Conservation (phyloP, 1,140 invertebrate species). For the Caerostris extrusa region DNA sequence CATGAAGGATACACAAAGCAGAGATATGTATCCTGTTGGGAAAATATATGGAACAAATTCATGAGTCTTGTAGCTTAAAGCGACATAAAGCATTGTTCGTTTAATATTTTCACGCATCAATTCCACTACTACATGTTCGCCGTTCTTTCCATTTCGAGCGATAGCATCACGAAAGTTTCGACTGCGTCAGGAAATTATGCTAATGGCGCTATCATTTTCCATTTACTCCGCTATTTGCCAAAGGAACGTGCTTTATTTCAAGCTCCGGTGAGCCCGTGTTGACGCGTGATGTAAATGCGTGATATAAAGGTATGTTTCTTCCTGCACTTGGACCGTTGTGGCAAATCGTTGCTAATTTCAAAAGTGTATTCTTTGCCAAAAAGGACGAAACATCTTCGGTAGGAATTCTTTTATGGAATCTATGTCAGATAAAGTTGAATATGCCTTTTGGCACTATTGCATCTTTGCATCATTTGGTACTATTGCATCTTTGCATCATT, state of each 20-base stretch:
- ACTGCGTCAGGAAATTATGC: slow-evolving; percentile 9
- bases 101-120: slow-evolving; percentile 3
- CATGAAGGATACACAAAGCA: neutral
- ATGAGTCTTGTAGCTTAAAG: neutral
- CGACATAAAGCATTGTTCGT: neutral
- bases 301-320: neutral
- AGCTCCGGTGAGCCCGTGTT: neutral
- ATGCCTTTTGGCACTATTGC: too few species aligned
- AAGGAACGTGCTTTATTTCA: neutral
- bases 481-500: too few species aligned
- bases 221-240: neutral
- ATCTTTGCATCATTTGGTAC: too few species aligned
- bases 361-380: too few species aligned
- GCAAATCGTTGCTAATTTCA: neutral
- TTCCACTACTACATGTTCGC: neutral
- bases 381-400: neutral
- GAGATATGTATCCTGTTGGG: neutral
- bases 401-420: too few species aligned
- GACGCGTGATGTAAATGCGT: neutral
- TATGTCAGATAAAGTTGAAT: too few species aligned
- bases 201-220: slow-evolving; percentile 9
- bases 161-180: neutral
- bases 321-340: neutral
- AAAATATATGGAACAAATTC: neutral
- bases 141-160: neutral